phyloP scores from a whole-genome alignment of 2,113 vertebrate genomes.

The Apodemus speciosus region DNA sequence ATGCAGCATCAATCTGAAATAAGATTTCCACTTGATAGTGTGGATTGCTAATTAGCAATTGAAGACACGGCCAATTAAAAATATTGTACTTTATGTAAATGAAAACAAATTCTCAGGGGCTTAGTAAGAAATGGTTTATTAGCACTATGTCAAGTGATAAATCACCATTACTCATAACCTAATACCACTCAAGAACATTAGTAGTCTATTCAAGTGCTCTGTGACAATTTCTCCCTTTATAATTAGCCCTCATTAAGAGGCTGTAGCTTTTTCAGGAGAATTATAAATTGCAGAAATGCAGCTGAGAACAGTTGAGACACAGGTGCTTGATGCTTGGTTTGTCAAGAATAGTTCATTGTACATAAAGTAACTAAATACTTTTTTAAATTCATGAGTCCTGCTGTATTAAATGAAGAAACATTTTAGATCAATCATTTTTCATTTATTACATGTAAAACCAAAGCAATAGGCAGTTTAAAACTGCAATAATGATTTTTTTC shows the following conservation, averaged over 20 bases:
- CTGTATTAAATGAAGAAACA: conserved; percentile 42
- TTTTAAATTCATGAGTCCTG: not conserved
- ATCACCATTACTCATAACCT: conserved; percentile 41
- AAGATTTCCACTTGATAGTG: not conserved
- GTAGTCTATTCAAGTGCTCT: conserved; percentile 4
- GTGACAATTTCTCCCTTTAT: conserved; percentile 22
- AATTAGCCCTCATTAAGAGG: conserved; percentile 57
- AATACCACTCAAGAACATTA: conserved; percentile 32
- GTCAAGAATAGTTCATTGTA: conserved; percentile 36
- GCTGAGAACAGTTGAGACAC: conserved; percentile 28
- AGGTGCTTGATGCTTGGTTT: conserved; percentile 40
- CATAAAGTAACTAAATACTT: not conserved
- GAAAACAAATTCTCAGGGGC: conserved; percentile 38
- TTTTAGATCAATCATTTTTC: conserved; percentile 22
- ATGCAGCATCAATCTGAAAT: conserved; percentile 38
- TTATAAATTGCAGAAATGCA: not conserved
- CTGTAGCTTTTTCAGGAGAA: not conserved
- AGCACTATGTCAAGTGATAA: conserved; percentile 34
- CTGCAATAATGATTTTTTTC: not conserved
- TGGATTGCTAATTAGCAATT: conserved; percentile 41
- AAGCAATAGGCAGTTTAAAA: not conserved
- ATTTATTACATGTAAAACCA: not conserved
- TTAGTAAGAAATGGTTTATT: conserved; percentile 58
- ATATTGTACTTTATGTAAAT: conserved; percentile 32
- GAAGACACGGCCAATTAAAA: conserved; percentile 63